Evolutionary conservation across 2,797 vertebrate genomes (phyloP).

Genomic region (Phylloscopus collybita): DNA sequence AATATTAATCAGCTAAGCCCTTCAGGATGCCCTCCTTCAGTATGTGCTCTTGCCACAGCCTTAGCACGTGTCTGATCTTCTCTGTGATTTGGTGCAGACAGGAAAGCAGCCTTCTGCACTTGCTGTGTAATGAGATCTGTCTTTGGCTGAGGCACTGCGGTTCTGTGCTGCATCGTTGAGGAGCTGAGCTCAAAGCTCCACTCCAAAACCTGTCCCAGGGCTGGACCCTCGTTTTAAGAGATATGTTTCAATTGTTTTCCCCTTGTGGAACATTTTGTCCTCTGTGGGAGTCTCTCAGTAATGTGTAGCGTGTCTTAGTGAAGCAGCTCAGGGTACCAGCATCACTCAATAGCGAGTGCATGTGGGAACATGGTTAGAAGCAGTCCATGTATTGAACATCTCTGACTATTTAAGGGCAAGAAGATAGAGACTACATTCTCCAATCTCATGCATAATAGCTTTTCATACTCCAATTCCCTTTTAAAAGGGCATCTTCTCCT

Average conservation of each 20-base stretch:
- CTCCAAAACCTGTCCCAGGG: neutral
- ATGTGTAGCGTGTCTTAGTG: neutral
- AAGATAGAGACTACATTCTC: neutral
- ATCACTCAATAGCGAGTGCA: neutral
- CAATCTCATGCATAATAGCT: neutral
- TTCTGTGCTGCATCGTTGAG: neutral
- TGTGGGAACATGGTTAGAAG: neutral
- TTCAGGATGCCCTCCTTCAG: neutral
- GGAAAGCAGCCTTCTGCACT: neutral
- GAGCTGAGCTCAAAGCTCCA: neutral
- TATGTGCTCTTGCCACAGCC: fast-evolving
- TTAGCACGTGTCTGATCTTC: neutral
- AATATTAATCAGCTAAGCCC: neutral
- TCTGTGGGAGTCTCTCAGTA: neutral
- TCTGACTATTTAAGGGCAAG: neutral
- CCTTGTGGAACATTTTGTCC: neutral
- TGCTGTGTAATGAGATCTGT: neutral
- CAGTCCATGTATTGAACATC: neutral
- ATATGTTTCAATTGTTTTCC: neutral
- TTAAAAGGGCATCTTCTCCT: neutral
- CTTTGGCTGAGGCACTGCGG: neutral
- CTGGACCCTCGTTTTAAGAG: neutral
- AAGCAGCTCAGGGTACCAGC: neutral
- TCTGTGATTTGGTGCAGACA: neutral
- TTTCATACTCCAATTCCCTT: neutral